Percentiles rank a stretch among this genome's conserved stretches.
phyloP scores from a whole-genome alignment of 2,113 vertebrate genomes.

The Suncus etruscus region DNA sequence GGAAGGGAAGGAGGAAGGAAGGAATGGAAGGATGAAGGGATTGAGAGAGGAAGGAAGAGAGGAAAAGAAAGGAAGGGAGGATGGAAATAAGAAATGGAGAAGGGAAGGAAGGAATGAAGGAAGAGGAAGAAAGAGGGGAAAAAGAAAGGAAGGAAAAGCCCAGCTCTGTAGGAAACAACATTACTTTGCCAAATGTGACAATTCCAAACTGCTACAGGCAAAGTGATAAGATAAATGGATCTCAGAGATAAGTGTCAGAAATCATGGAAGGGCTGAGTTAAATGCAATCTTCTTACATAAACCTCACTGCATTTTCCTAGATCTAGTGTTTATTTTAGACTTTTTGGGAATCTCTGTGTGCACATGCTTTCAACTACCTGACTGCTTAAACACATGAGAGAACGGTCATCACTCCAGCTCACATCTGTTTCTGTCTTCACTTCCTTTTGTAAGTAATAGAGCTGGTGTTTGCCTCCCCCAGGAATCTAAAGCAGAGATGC shows the following conservation, averaged over 20 bases:
- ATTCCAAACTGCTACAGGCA: constrained; percentile 46
- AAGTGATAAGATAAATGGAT: constrained; percentile 58
- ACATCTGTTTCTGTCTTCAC: background rate
- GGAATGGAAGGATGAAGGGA: too few relatives aligned
- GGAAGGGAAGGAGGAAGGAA: too few relatives aligned
- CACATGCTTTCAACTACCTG: constrained; percentile 27
- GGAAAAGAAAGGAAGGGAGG: too few relatives aligned
- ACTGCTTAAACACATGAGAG: constrained; percentile 44
- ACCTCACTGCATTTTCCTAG: background rate
- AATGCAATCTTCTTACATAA: constrained; percentile 42
- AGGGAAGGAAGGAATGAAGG: too few relatives aligned
- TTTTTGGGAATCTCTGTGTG: constrained; percentile 42
- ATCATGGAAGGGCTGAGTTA: constrained; percentile 55
- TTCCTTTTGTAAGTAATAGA: background rate
- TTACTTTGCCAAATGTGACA: constrained; percentile 61
- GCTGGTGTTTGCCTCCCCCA: background rate
- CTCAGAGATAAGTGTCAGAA: constrained; percentile 43
- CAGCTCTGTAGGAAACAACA: constrained; percentile 66
- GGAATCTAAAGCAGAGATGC: constrained; percentile 45
- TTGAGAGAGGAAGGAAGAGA: too few relatives aligned
- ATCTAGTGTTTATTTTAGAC: constrained; percentile 39
- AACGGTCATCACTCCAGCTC: background rate
- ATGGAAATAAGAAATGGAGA: too few relatives aligned
- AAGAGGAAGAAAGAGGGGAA: too few relatives aligned
- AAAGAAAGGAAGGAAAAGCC: background rate